These are phyloP conservation scores for Eunapius fragilis DNA, from an alignment of 37 sponge, comb jelly and placozoan genomes.

Conservation along the genomic window DNA sequence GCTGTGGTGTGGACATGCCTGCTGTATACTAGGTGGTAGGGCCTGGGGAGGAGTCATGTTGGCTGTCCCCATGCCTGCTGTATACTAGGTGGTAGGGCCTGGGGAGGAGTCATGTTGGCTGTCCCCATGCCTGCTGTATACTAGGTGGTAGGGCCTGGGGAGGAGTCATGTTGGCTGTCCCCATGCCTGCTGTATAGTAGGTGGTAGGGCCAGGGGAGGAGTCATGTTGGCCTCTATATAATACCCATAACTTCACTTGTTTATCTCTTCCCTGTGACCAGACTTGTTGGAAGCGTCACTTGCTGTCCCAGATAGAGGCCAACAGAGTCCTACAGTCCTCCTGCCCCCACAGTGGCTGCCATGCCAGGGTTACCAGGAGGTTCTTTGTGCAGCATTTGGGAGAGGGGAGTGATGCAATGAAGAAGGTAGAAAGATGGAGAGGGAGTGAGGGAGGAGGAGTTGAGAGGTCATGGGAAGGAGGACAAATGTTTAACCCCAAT, in stretches of 20 bases:
- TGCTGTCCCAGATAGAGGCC: conserved; percentile 28
- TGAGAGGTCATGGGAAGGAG: neutral
- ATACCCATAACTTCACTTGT: neutral
- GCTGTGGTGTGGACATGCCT: conserved; percentile 63
- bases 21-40: conserved; percentile 9
- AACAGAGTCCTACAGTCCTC: conserved; percentile 8
- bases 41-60: neutral
- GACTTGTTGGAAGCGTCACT: conserved; percentile 52
- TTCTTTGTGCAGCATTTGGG: conserved; percentile 27
- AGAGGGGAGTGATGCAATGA: conserved; percentile 16
- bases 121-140: conserved; percentile 54
- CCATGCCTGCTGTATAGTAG: conserved; percentile 49
- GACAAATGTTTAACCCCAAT: neutral
- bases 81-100: neutral
- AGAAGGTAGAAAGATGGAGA: conserved; percentile 43
- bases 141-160: neutral
- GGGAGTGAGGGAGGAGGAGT: neutral
- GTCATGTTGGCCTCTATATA: neutral
- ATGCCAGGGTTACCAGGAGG: conserved; percentile 32
- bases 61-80: conserved; percentile 64
- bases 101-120: conserved; percentile 7
- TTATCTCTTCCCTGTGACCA: neutral
- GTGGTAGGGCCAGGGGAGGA: neutral
- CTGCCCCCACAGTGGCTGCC: conserved; percentile 39
- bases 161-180: conserved; percentile 18